phyloP scores from a whole-genome alignment of 2,797 vertebrate genomes.

The Siniperca scherzeri region DNA sequence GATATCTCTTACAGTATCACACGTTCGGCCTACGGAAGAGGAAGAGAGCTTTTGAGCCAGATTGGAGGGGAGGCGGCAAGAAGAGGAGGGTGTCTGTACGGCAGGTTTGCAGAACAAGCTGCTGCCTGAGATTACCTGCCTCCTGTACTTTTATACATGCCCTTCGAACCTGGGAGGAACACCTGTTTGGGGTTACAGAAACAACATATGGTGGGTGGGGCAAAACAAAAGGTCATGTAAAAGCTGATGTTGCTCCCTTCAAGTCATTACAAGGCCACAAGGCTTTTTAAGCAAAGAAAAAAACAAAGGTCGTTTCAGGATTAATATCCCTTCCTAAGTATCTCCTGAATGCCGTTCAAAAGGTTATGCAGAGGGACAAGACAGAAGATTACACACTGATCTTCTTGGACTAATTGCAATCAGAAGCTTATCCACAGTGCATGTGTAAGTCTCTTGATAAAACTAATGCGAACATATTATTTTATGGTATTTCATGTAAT shows the following conservation, averaged over 20 bases:
- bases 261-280: slow-evolving; percentile 27
- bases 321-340: background rate
- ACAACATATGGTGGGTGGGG: slow-evolving; percentile 60
- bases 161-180: slow-evolving; percentile 46
- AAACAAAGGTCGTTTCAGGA: slow-evolving; percentile 34
- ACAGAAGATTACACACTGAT: slow-evolving; percentile 12
- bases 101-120: slow-evolving; percentile 39
- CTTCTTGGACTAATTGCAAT: slow-evolving; percentile 21
- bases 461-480: slow-evolving; percentile 5
- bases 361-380: slow-evolving; percentile 28
- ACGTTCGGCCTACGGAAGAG: slow-evolving; percentile 14
- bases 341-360: slow-evolving; percentile 9
- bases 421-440: background rate
- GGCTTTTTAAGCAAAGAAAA: slow-evolving; percentile 18
- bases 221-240: slow-evolving; percentile 44
- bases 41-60: slow-evolving; percentile 27
- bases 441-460: slow-evolving; percentile 10
- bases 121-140: slow-evolving; percentile 42
- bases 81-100: background rate
- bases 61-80: background rate
- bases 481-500: slow-evolving; percentile 34
- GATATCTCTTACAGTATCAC: slow-evolving; percentile 48
- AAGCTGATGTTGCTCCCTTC: slow-evolving; percentile 39
- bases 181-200: slow-evolving; percentile 55
- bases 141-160: slow-evolving; percentile 39